These are phyloP conservation scores for Anser cygnoides DNA, from an alignment of 2,113 vertebrate genomes.

Conservation along the genomic window DNA sequence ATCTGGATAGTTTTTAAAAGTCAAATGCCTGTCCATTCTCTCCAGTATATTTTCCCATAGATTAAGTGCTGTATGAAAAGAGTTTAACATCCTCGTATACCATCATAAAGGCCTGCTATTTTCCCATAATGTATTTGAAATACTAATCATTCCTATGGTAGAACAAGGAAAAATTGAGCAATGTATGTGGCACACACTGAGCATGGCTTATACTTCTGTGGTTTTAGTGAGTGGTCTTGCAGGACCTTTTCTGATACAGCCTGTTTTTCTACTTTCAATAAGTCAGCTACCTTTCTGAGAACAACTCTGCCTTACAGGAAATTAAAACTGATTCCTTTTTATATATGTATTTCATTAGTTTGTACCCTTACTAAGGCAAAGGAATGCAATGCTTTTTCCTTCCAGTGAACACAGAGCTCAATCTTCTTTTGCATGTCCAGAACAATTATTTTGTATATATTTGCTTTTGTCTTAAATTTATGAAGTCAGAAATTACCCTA, in stretches of 20 bases:
- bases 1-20: neutral
- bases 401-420: neutral
- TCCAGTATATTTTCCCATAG: neutral
- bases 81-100: neutral
- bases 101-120: neutral
- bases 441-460: neutral
- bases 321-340: neutral
- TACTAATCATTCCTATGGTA: neutral
- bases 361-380: neutral
- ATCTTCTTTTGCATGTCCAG: neutral
- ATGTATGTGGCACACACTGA: too few relatives aligned
- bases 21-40: neutral
- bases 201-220: too few relatives aligned
- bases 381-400: neutral
- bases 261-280: neutral
- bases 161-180: neutral
- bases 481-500: neutral
- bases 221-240: too few relatives aligned
- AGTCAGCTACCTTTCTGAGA: neutral
- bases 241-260: neutral
- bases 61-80: neutral
- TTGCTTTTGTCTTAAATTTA: neutral
- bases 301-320: neutral
- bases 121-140: neutral
- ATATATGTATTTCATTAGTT: neutral